These are phyloP conservation scores for Diadophis punctatus DNA, from an alignment of 2,113 vertebrate species.

Conservation along the genomic window DNA sequence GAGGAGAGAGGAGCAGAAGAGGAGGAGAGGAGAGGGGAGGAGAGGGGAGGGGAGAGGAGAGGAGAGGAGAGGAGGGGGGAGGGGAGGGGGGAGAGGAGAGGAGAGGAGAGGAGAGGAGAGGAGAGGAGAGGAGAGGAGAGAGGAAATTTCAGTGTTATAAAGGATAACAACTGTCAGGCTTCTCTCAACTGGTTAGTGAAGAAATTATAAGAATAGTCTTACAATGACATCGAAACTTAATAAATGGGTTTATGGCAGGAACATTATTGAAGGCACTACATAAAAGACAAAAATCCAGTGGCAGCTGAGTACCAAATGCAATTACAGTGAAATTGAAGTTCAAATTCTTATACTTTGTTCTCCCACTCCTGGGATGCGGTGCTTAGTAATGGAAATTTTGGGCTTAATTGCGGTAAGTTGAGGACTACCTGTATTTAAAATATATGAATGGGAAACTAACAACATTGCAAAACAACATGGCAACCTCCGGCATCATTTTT, in stretches of 20 bases:
- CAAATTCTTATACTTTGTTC: not conserved
- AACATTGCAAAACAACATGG: not conserved
- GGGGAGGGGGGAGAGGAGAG: too few species aligned
- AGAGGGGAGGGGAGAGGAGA: too few species aligned
- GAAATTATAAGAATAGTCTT: not conserved
- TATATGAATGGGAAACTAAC: not conserved
- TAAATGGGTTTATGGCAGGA: not conserved
- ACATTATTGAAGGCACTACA: not conserved
- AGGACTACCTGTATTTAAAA: not conserved
- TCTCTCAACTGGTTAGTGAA: not conserved
- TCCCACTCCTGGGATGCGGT: not conserved
- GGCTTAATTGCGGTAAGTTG: not conserved
- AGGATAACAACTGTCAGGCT: not conserved
- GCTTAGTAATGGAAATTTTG: not conserved
- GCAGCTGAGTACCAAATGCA: not conserved
- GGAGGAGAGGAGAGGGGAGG: accelerated
- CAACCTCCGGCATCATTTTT: not conserved
- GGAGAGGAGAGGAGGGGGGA: too few species aligned
- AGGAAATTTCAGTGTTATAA: not conserved
- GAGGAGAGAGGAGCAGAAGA: too few species aligned
- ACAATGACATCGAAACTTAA: not conserved
- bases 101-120: too few species aligned
- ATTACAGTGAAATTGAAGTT: not conserved
- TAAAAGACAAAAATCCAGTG: not conserved
- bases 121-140: too few species aligned